Base-by-base conservation (phyloP, 2,888 invertebrate species). In the Hymenopus coronatus region DNA sequence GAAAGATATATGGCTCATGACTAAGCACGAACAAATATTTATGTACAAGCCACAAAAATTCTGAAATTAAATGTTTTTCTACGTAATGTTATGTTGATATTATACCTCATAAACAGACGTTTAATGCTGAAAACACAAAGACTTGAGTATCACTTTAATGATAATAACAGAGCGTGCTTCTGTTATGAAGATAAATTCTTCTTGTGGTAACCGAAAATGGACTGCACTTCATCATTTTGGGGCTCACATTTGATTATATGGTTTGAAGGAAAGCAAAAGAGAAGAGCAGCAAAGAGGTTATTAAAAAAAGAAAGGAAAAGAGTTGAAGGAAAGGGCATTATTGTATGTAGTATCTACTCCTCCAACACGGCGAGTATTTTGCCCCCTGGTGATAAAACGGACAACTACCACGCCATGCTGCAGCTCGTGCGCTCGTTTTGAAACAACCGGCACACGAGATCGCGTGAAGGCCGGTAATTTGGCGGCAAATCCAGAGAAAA, bases 361-460 rank as follows among this genome's bases (percentile, higher is more conserved):
- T 82, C 87, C 81, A 87, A 81, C 30, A 82, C n/a, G 87, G 82
- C 87, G 82, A 87, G 82, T 82, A 82, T 87, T 87, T 87, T 87
- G 87, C 87, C 87, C 87, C 87, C 87, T 87, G 87, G 87, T 87
- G 87, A 87, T 87, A 87, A 87, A 87, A 87, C 87, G 87, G 82
- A 87, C 87, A 87, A 87, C 87, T 82, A 87, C 87, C 87, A 82
- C n/a, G 87, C 87, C 82, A 82, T 87, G 87, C 87, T 70, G 82
- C 33, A 87, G 87, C 87, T 87, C 87, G 87, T 87, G 87, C 87
- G 82, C 82, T 87, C 87, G 33, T 82, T 33, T 33, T 82, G 33
- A 87, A 87, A 82, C 87, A 87, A 87, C 87, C 82, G 87, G 33
- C 87, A 87, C 87, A 87, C 87, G 87, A 87, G 27, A 87, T 87